phyloP scores from a whole-genome alignment of 1,140 invertebrate genomes.

The Euschistus heros region DNA sequence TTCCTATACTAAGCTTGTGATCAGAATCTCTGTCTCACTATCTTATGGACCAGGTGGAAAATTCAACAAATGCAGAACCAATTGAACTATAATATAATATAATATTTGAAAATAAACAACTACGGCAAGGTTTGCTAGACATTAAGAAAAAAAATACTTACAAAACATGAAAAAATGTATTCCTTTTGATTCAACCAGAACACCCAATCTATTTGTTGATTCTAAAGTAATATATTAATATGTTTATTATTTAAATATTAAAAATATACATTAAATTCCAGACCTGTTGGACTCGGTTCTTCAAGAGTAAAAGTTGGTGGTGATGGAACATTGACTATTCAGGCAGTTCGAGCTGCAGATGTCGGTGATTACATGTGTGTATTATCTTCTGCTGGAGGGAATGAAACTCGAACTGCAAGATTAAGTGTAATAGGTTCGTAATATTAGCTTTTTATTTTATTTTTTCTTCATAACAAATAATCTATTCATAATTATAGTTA shows the following conservation, averaged over 20 bases:
- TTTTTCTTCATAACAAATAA: neutral
- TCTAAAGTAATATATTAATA: neutral
- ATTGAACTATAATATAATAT: too few species aligned
- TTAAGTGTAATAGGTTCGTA: conserved; percentile 59
- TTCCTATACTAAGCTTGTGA: too few species aligned
- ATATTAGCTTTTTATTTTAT: neutral
- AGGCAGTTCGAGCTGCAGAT: conserved; percentile 67
- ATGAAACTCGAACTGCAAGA: conserved; percentile 74
- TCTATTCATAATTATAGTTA: neutral
- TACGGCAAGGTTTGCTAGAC: too few species aligned
- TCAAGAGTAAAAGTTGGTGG: conserved; percentile 56
- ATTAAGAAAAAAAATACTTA: too few species aligned
- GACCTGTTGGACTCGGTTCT: conserved; percentile 35
- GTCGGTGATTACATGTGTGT: conserved; percentile 73
- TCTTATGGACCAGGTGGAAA: too few species aligned
- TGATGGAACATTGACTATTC: conserved; percentile 69
- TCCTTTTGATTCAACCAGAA: too few species aligned
- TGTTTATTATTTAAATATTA: neutral
- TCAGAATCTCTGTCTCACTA: too few species aligned
- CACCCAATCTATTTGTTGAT: too few species aligned
- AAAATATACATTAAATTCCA: conserved; percentile 13
- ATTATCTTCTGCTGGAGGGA: conserved; percentile 77
- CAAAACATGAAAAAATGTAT: too few species aligned
- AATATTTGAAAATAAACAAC: too few species aligned
- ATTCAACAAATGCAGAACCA: too few species aligned